A percentile compares a stretch with the other conserved stretches of the same genome.
phyloP scores from a whole-genome alignment of 2,797 vertebrate species.

The Gallinago stenura region DNA sequence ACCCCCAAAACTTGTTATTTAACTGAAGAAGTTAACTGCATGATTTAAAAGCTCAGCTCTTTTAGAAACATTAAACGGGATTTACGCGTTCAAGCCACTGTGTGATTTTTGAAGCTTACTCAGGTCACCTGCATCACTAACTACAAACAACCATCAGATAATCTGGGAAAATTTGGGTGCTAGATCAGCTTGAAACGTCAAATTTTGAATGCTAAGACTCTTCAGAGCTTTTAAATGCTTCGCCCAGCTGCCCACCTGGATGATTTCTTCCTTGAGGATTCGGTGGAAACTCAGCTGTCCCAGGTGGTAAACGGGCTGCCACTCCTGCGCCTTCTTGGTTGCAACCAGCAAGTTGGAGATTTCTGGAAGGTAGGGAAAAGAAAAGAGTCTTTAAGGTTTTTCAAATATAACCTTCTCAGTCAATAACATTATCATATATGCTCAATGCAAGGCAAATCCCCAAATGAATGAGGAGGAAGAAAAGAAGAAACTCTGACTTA shows the following conservation, averaged over 20 bases:
- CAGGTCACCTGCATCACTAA: not conserved
- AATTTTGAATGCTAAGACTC: not conserved
- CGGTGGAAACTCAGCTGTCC: constrained; percentile 93
- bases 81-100: not conserved
- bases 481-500: not conserved
- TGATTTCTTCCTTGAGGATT: constrained; percentile 93
- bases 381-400: not conserved
- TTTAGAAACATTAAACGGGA: not conserved
- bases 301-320: constrained; percentile 79
- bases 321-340: constrained; percentile 87
- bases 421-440: accelerated
- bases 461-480: not conserved
- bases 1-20: not conserved
- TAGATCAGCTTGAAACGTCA: not conserved
- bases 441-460: not conserved
- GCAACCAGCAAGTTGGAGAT: constrained; percentile 95
- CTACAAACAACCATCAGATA: not conserved
- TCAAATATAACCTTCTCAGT: not conserved
- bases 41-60: not conserved
- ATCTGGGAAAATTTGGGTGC: not conserved
- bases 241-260: constrained; percentile 81
- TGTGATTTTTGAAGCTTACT: not conserved
- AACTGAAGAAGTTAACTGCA: not conserved
- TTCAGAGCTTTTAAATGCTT: not conserved
- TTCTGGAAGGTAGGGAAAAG: constrained; percentile 80